A percentile compares a stretch with the other conserved stretches of the same genome.
phyloP scores from a whole-genome alignment of 2,113 vertebrate genomes.

The Pitta sordida region DNA sequence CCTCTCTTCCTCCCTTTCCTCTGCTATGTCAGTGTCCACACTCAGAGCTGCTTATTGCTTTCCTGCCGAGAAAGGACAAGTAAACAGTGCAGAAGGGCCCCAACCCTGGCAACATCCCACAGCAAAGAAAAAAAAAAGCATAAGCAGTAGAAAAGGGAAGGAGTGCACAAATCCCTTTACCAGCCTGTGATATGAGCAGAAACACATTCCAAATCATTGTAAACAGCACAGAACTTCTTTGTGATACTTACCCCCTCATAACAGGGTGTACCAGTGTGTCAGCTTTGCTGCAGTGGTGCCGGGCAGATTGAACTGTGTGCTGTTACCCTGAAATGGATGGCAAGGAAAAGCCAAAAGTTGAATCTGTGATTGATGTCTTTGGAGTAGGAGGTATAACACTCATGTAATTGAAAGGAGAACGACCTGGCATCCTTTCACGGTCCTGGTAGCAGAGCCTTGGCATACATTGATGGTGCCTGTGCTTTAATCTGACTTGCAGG shows the following conservation, averaged over 20 bases:
- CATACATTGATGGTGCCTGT: neutral
- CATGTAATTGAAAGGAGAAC: neutral
- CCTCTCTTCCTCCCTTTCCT: neutral
- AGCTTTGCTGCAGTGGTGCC: neutral
- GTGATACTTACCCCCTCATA: neutral
- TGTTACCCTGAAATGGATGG: neutral
- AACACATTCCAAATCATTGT: neutral
- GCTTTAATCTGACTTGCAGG: neutral
- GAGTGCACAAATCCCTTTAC: fast-evolving
- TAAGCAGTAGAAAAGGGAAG: neutral
- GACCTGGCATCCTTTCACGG: neutral
- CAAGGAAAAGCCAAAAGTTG: neutral
- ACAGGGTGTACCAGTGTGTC: fast-evolving
- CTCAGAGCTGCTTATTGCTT: neutral
- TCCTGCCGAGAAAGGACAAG: neutral
- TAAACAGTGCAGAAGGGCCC: neutral
- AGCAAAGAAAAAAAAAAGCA: neutral
- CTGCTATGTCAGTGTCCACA: neutral
- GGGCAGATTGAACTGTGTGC: neutral
- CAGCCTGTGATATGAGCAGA: neutral
- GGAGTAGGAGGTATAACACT: neutral
- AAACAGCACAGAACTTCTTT: neutral
- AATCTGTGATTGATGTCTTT: neutral
- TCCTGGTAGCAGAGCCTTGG: neutral
- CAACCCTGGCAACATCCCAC: neutral